Evolutionary conservation across 2,113 vertebrate species (phyloP).

Genomic region (Tupaia tana): DNA sequence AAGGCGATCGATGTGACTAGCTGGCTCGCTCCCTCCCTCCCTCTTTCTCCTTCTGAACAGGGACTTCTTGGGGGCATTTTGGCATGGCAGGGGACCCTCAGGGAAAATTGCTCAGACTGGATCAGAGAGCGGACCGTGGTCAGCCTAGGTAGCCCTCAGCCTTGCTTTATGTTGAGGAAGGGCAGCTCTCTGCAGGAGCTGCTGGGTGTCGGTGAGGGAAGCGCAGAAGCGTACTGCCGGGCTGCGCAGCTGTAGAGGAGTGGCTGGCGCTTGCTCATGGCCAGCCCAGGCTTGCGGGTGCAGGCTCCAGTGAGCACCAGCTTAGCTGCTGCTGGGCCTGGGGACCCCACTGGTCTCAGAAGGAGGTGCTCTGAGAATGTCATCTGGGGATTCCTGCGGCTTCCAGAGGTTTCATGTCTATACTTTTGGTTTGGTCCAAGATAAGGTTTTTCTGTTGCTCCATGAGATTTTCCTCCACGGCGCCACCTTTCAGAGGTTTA

Average conservation of each 20-base stretch:
- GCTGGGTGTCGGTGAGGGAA: background rate
- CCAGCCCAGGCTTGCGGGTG: background rate
- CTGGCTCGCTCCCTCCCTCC: background rate
- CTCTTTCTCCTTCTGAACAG: background rate
- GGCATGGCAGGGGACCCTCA: background rate
- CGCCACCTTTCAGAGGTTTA: accelerated
- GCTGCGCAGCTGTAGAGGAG: background rate
- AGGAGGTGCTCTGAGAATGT: accelerated
- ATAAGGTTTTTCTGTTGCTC: background rate
- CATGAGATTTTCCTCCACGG: too few species aligned
- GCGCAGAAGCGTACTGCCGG: background rate
- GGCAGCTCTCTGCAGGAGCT: background rate
- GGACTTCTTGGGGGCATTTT: background rate
- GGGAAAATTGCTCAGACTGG: too few species aligned
- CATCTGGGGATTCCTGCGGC: background rate
- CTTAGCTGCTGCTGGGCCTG: background rate
- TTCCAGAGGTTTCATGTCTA: background rate
- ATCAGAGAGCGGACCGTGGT: background rate
- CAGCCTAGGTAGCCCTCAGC: too few species aligned
- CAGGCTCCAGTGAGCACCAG: background rate
- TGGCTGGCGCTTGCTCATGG: accelerated
- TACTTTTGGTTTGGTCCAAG: too few species aligned
- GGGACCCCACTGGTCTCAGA: background rate
- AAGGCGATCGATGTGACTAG: too few species aligned
- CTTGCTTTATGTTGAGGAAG: background rate